Base-by-base conservation (phyloP, 2,113 vertebrate genomes). In the Nerophis lumbriciformis region DNA sequence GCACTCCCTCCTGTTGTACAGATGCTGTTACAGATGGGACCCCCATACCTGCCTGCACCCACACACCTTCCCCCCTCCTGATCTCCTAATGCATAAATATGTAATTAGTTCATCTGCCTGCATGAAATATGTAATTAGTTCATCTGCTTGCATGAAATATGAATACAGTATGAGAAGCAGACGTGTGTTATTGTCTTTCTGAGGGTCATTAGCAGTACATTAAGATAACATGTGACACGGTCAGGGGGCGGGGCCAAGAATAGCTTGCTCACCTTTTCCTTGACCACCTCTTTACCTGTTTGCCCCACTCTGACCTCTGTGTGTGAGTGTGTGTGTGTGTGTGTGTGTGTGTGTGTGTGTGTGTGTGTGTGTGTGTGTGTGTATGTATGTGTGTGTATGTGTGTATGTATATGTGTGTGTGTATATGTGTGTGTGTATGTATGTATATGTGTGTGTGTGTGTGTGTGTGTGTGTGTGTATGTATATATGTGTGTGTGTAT, bases 81-180 rank as follows among this genome's bases (percentile, higher is more conserved):
- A 63, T 80, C 93, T 94, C 94, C 91, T 93, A 93, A 94, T 91
- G 92, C 95, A 98, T 97, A 95, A 97, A 97, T 98, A 95, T 98
- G 94, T 97, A 94, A 98, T 98, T 94, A 95, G 94, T 94, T 96
- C 95, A 98, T 94, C 95, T 97, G 95, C 94, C 93, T 90, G 91
- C 93, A 96, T 98, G 94, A 98, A 98, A 97, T 98, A 95, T 98
- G 94, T 97, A 94, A 98, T 98, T 94, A 95, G 94, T 94, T 96
- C 95, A 98, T 94, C 95, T 97, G 95, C 94, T 93, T 90, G 91
- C 93, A 96, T 98, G 94, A 98, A 98, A 97, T 97, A 98, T 97
- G 94, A 92, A 98, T 92, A 19, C 19, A 19, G 19, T 19, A 19
- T 19, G 19, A 19, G 19, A 19, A 19, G 19, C 19, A 19, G 19